Percentiles rank a stretch among this genome's conserved stretches.
Conservation (phyloP, 2,113 vertebrate genomes). For the Nothoprocta perdicaria region DNA sequence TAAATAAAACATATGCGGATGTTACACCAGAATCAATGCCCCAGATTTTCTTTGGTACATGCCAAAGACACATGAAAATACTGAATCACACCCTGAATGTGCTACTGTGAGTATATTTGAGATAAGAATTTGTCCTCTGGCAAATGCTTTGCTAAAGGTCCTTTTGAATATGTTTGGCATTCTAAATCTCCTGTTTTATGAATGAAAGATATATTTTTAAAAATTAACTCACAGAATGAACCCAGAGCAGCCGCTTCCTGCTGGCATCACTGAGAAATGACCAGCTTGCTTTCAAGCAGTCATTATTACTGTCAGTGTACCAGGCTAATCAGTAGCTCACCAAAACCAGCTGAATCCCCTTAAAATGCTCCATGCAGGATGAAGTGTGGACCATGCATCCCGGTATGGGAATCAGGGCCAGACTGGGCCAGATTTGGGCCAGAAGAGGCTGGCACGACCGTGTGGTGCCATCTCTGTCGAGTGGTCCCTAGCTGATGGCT, state of each 20-base stretch:
- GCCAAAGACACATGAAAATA: neutral
- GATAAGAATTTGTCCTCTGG: neutral
- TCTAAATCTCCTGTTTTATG: neutral
- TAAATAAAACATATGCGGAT: neutral
- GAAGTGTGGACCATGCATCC: neutral
- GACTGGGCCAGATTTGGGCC: neutral
- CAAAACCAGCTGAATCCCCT: neutral
- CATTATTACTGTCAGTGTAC: fast-evolving
- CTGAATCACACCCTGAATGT: neutral
- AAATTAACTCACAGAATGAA: neutral
- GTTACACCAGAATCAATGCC: no score
- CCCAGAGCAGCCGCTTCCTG: neutral
- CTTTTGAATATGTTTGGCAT: fast-evolving
- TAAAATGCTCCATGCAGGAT: neutral
- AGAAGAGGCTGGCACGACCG: neutral
- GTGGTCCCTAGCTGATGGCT: neutral
- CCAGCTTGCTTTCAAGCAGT: neutral
- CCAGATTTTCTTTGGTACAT: fast-evolving
- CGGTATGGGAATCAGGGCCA: fast-evolving
- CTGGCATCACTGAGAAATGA: neutral
- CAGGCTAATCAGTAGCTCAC: neutral
- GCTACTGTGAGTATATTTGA: neutral
- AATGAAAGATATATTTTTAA: neutral
- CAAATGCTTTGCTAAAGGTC: neutral
- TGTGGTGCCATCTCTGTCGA: neutral